Evolutionary conservation across 1,140 invertebrate species (phyloP).

Genomic region (Piezodorus guildinii): DNA sequence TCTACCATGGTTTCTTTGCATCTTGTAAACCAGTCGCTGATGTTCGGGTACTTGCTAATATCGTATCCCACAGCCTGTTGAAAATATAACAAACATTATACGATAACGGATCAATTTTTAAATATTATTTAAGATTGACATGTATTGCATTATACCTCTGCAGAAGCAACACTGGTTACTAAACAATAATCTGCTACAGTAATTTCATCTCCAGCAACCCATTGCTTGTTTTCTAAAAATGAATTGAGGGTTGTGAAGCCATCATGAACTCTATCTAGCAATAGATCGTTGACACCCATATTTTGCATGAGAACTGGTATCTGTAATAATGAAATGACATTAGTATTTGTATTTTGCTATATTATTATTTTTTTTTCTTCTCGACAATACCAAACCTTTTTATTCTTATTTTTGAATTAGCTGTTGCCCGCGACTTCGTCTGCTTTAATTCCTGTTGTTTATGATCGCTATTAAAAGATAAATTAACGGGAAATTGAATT

Average conservation of each 20-base stretch:
- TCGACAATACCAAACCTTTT: too few species aligned
- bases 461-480: too few species aligned
- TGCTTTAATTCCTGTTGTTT: too few species aligned
- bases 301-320: conserved; percentile 7
- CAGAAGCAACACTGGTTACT: conserved; percentile 46
- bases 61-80: conserved; percentile 32
- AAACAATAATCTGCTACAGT: conserved; percentile 61
- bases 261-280: conserved; percentile 37
- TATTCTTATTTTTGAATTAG: too few species aligned
- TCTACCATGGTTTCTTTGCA: conserved; percentile 28
- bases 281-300: conserved; percentile 10
- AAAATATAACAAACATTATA: conserved; percentile 7
- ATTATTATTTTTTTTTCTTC: too few species aligned
- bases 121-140: too few species aligned
- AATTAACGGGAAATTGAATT: too few species aligned
- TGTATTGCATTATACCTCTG: conserved; percentile 38
- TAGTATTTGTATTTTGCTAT: too few species aligned
- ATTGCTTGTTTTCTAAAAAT: conserved; percentile 51
- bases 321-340: too few species aligned
- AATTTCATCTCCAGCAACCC: conserved; percentile 50
- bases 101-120: too few species aligned
- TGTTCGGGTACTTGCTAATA: conserved; percentile 32
- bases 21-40: conserved; percentile 33
- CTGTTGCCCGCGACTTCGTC: too few species aligned
- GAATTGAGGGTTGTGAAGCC: conserved; percentile 50